Base-by-base conservation (phyloP, 1,140 invertebrate species). In the Pseudomyrmex dendroicus region DNA sequence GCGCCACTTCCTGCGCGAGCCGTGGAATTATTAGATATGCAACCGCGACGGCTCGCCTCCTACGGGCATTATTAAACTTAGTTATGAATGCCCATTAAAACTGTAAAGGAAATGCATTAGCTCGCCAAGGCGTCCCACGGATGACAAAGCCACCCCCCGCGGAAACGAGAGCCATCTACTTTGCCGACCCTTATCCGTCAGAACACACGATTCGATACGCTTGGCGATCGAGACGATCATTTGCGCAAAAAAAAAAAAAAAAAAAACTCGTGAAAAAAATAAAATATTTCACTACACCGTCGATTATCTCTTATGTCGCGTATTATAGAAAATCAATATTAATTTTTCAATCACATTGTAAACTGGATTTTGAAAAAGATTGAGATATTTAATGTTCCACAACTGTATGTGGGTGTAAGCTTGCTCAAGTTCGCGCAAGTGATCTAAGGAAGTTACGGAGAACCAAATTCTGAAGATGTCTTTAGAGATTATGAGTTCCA, bases 61-160 rank as follows among this genome's bases (percentile, higher is more conserved):
- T 89, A 90, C 91, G 86, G 85, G 89, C 89, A 92, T 93, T 93
- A 93, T 93, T 93, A 94, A 93, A 94, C 93, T 93, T 93, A 92
- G 93, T 94, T 94, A 94, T 93, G 93, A 94, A 94, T 93, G 91
- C 91, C 92, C 92, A 93, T 94, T 94, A 94, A 94, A 94, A 93
- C 92, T 94, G 92, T 93, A 93, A 93, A 94, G 93, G 93, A 93
- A 94, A 93, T 93, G 93, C 93, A 94, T 93, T 94, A 93, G 93
- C 90, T 85, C 88, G 78, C 90, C 85, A 90, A 91, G 87, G 77
- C 89, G 86, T 86, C 87, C 87, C 64, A 68, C 46, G 83, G 68
- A 84, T 87, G 86, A 90, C 89, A 89, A 90, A 84, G 90, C 88
- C 85, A 82, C 89, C 90, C 89, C 90, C 90, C 82, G 84, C 64